Base-by-base conservation (phyloP, 2,888 invertebrate genomes). In the Colostygia pectinataria region DNA sequence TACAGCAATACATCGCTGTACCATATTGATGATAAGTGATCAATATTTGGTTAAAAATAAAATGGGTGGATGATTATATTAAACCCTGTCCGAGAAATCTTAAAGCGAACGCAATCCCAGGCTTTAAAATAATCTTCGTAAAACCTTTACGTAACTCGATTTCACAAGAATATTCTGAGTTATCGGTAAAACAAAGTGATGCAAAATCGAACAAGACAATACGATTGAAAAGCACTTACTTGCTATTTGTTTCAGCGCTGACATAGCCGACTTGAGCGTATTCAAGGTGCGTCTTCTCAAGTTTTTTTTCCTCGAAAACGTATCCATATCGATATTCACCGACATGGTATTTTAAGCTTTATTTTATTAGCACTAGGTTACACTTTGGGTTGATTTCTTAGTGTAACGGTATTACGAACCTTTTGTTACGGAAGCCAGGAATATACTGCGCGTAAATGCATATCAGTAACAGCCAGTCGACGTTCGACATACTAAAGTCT, bases 401-500 rank as follows among this genome's bases (percentile, higher is more conserved):
- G 24, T 48, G 53, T 53, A 36, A 53, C 60, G 59, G 62, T 59
- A 50, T 56, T 66, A 65, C 59, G 70, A 66, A 82, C 84, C 81
- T 83, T 77, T 83, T 83, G 83, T 84, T 75, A 71, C 74, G 71
- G 71, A 67, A 70, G 80, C 77, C 68, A 72, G 69, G 77, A 80
- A 78, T 79, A 80, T 65, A 88, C 89, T 89, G 85, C 71, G 75
- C 64, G 80, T 80, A 76, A 80, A 84, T 83, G 83, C 84, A 87
- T 80, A 80, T 83, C 83, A 78, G 79, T 75, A 75, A 69, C 74
- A 74, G 77, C 67, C 68, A 68, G 76, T 72, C 58, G 63, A 68
- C 66, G 76, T 73, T 72, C 70, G 74, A 69, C 75, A 75, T 73
- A 76, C 68, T 69, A 65, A 65, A 72, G 63, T 72, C 70, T 77